Base-by-base conservation (phyloP, 1,140 invertebrate species). In the Polypedilum pembai region DNA sequence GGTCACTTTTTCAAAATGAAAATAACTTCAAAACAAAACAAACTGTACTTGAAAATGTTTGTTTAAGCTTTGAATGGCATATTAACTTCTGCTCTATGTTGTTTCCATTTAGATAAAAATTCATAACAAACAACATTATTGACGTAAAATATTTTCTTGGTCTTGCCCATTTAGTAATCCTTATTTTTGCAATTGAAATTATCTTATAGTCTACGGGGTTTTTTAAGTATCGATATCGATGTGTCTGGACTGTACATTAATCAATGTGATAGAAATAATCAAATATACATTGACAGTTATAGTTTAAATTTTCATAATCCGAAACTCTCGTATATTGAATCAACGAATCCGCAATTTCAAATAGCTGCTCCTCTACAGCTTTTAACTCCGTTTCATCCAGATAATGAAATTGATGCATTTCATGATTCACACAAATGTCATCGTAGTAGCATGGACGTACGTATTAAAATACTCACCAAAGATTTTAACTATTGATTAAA, bases 381-480 rank as follows among this genome's bases (percentile, higher is more conserved):
- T 72, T 33, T 74, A 20, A 7, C 66, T 1, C 5, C 65, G 17
- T 10, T 69, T 69, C 17, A 69, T 69, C 40, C 74, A 40, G 78
- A 80, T 76, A 85, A 84, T 77, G 84, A 88, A 77, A 84, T 90
- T 76, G 84, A 85, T 73, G 83, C 87, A 0, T 94, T 95, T 78
- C 86, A 89, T 76, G 91, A 91, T 75, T 92, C 92, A 2, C 93
- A 95, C 81, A 94, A 93, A 83, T 95, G 94, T 82, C 91, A 93
- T 79, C 87, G 90, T 80, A 82, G 87, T 76, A 89, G 89, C 73
- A 92, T 91, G 82, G 85, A 89, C 83, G 91, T 91, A 85, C 84
- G 85, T 75, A 45, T 17, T 40, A 15, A 56, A 33, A 33, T 33
- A 33, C 24, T 3, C 24, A 33, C 1, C 1, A 33, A 33, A 1